These are phyloP conservation scores for Tapera naevia DNA, from an alignment of 2,797 vertebrate genomes.

Conservation along the genomic window DNA sequence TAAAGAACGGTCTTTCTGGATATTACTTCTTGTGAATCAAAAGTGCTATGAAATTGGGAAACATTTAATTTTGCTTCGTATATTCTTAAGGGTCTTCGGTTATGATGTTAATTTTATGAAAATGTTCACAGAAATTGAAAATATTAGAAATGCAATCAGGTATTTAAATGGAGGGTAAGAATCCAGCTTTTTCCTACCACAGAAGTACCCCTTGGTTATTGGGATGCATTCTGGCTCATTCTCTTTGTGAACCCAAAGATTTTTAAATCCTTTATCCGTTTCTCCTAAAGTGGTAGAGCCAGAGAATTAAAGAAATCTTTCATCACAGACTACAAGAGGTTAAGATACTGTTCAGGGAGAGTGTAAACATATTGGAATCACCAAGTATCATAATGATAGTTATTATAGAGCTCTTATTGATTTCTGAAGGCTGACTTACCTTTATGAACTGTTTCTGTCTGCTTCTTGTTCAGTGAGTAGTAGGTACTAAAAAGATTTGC, in stretches of 20 bases:
- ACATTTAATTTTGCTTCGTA: background rate
- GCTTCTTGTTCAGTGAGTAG: background rate
- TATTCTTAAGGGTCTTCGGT: background rate
- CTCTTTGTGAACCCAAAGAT: background rate
- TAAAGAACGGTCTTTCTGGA: background rate
- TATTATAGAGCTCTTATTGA: background rate
- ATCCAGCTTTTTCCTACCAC: background rate
- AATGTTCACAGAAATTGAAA: background rate
- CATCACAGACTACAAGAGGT: background rate
- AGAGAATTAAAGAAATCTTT: background rate
- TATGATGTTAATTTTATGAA: background rate
- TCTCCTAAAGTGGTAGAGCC: background rate
- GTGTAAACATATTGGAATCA: background rate
- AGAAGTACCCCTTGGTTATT: background rate
- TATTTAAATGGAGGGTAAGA: background rate
- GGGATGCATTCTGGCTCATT: background rate
- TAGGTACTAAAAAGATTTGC: background rate
- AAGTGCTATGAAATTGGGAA: background rate
- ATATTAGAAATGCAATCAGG: background rate
- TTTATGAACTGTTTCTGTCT: background rate
- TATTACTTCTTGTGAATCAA: background rate
- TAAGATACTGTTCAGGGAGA: background rate
- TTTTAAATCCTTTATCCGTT: background rate
- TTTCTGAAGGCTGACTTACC: background rate
- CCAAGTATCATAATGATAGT: background rate